A percentile compares a stretch with the other conserved stretches of the same genome.
Conservation (phyloP, 2,113 vertebrate genomes). For the Vidua chalybeata region DNA sequence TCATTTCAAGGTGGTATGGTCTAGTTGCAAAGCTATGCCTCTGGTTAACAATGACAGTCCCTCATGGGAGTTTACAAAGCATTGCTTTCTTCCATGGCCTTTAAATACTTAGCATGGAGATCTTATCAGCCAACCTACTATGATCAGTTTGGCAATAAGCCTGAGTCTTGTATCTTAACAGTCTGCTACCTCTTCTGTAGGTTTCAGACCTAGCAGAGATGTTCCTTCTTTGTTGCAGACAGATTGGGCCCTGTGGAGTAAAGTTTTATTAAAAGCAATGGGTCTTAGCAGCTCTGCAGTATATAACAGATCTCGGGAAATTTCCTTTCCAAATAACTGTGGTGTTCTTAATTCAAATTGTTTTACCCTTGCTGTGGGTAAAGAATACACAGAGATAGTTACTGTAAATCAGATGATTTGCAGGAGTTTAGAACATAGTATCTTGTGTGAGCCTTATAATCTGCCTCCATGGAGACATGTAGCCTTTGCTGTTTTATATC, state of each 20-base stretch:
- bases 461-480: slow-evolving; percentile 30
- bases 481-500: neutral
- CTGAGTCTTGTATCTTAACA: neutral
- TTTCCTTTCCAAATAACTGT: slow-evolving; percentile 53
- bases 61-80: neutral
- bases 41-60: neutral
- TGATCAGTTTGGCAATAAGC: neutral
- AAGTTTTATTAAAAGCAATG: slow-evolving; percentile 57
- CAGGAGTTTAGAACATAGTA: neutral
- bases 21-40: neutral
- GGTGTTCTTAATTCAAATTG: slow-evolving; percentile 51
- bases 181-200: neutral
- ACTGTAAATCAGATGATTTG: slow-evolving; percentile 62
- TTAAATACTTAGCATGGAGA: neutral
- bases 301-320: slow-evolving; percentile 41
- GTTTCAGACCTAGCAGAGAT: neutral
- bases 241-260: slow-evolving; percentile 5
- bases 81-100: neutral
- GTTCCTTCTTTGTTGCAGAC: neutral
- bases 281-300: slow-evolving; percentile 1
- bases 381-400: slow-evolving; percentile 27
- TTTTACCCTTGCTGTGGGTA: slow-evolving; percentile 45
- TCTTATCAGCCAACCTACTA: neutral
- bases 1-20: neutral
- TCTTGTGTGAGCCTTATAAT: slow-evolving; percentile 39